Percentiles rank a stretch among this genome's conserved stretches.
Evolutionary conservation across 2,797 vertebrate species (phyloP).

Genomic region (Tokudaia tokunoshimensis): DNA sequence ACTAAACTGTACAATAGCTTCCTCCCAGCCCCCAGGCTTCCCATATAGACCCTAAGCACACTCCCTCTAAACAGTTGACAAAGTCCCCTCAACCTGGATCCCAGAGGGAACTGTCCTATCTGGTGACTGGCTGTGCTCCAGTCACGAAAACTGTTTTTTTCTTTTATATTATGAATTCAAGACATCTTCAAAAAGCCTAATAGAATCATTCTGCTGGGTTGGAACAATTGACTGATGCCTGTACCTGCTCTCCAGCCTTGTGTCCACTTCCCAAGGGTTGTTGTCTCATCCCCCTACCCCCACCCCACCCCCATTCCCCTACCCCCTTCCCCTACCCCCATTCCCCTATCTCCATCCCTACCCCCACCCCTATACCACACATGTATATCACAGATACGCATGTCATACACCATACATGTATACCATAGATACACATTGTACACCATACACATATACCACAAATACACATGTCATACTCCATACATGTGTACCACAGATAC

Average conservation of each 20-base stretch:
- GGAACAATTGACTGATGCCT: not conserved
- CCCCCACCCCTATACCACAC: too few relatives aligned
- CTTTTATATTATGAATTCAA: not conserved
- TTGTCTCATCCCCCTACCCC: accelerated
- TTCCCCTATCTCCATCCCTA: too few relatives aligned
- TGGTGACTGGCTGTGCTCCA: accelerated
- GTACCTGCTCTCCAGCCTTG: accelerated
- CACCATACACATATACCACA: too few relatives aligned
- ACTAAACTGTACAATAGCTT: too few relatives aligned
- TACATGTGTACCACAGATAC: too few relatives aligned
- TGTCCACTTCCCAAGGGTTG: accelerated
- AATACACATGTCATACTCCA: too few relatives aligned
- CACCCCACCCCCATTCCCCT: too few relatives aligned
- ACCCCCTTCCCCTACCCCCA: accelerated
- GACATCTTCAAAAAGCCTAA: not conserved
- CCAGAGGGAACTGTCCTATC: accelerated
- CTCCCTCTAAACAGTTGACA: accelerated
- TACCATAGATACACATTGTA: too few relatives aligned
- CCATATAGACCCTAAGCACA: accelerated
- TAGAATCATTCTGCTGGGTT: accelerated
- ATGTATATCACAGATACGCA: too few relatives aligned
- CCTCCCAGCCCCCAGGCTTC: not conserved
- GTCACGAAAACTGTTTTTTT: accelerated
- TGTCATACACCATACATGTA: too few relatives aligned
- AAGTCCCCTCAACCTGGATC: accelerated